A percentile compares a stretch with the other conserved stretches of the same genome.
These are phyloP conservation scores for Drosophila orosa DNA, from an alignment of 1,140 invertebrate species.

Conservation along the genomic window DNA sequence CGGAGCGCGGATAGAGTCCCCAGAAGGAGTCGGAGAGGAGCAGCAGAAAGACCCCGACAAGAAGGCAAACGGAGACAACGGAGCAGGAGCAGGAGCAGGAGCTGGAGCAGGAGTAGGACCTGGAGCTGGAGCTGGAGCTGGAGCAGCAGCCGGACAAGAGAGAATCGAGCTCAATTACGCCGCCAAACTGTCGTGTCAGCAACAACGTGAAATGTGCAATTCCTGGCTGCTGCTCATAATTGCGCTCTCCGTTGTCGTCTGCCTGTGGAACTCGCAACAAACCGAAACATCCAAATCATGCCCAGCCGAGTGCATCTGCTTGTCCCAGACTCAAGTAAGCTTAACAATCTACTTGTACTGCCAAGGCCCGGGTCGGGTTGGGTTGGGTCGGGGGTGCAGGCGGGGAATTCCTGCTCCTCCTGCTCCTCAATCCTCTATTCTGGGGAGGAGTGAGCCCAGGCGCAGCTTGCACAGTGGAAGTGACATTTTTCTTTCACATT, in stretches of 20 bases:
- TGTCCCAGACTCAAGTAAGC: constrained; percentile 91
- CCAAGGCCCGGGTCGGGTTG: background rate
- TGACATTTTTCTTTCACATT: background rate
- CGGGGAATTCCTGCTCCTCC: background rate
- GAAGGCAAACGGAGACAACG: no score
- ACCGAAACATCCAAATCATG: constrained; percentile 86
- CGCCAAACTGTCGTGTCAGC: constrained; percentile 83
- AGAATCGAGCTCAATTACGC: constrained; percentile 82
- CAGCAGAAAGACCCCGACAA: background rate
- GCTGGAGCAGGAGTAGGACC: constrained; percentile 5
- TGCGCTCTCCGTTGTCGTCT: constrained; percentile 84
- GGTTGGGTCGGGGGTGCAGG: background rate
- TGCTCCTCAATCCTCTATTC: background rate
- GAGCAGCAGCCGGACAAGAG: constrained; percentile 54
- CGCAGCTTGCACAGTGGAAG: constrained; percentile 1
- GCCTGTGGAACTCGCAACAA: constrained; percentile 84
- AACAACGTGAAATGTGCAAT: constrained; percentile 84
- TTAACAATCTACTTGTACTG: constrained; percentile 67
- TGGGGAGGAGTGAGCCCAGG: background rate
- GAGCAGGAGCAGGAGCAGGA: background rate
- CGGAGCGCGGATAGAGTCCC: no score
- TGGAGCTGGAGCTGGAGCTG: background rate
- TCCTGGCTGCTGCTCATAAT: constrained; percentile 84
- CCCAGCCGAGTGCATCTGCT: constrained; percentile 91
- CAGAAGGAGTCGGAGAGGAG: constrained; percentile 9